Evolutionary conservation across 2,113 vertebrate genomes (phyloP).

Genomic region (Paradoxurus hermaphroditus): DNA sequence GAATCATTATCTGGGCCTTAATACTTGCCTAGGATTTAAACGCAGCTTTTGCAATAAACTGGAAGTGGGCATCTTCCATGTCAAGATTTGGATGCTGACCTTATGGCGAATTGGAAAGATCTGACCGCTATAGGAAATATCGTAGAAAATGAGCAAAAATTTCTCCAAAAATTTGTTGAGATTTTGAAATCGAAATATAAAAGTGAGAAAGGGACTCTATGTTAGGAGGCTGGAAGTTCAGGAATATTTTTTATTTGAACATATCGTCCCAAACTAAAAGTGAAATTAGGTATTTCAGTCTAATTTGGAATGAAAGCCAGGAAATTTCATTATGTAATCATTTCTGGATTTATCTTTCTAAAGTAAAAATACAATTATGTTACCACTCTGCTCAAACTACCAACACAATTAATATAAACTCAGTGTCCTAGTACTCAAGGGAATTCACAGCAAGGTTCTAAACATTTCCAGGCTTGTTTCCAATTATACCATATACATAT

Average conservation of each 20-base stretch:
- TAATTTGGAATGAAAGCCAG: neutral
- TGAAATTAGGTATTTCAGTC: neutral
- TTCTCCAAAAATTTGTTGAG: neutral
- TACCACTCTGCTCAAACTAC: neutral
- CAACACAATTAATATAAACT: neutral
- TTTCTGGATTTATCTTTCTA: slow-evolving; percentile 10
- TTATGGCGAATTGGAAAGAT: neutral
- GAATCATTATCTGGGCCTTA: neutral
- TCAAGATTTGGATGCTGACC: neutral
- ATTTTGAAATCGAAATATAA: neutral
- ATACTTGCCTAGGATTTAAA: slow-evolving; percentile 9
- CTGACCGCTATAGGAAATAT: neutral
- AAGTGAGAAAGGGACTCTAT: neutral
- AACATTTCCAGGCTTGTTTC: slow-evolving; percentile 20
- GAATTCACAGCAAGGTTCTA: neutral
- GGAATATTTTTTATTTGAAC: neutral
- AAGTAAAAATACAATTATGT: neutral
- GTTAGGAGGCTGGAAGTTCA: neutral
- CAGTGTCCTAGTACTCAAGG: neutral
- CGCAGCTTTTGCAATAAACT: neutral
- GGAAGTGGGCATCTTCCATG: neutral
- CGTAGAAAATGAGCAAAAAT: neutral
- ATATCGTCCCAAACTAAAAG: neutral
- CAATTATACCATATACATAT: neutral
- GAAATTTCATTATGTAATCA: neutral